These are phyloP conservation scores for Xylota segnis DNA, from an alignment of 2,888 invertebrate species.

Conservation along the genomic window DNA sequence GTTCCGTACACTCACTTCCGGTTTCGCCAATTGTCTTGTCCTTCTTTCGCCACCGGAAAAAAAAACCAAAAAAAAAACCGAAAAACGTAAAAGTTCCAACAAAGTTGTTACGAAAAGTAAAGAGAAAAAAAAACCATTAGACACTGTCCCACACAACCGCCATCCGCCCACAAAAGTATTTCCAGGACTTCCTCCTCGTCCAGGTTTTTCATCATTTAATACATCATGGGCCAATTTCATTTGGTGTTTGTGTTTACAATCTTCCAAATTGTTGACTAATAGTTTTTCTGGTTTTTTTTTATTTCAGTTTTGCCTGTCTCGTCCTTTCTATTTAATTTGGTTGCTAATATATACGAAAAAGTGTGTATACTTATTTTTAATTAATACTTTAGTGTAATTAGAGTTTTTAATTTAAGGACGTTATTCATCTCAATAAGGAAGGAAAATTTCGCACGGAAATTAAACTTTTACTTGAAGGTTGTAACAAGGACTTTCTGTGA, in stretches of 20 bases:
- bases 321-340: neutral
- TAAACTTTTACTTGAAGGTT: neutral
- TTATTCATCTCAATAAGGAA: neutral
- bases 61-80: neutral
- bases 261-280: slow-evolving; percentile 47
- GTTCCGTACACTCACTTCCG: slow-evolving; percentile 61
- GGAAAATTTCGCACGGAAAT: neutral
- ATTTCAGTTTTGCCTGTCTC: neutral
- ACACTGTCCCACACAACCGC: slow-evolving; percentile 26
- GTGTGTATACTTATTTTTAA: neutral
- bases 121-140: neutral
- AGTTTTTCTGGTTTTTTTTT: slow-evolving; percentile 21
- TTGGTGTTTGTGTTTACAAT: slow-evolving; percentile 19
- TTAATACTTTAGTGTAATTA: neutral
- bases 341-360: neutral
- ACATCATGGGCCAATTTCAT: slow-evolving; percentile 44
- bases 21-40: slow-evolving; percentile 45
- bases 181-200: slow-evolving; percentile 39
- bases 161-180: slow-evolving; percentile 19
- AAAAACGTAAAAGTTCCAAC: slow-evolving; percentile 25
- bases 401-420: neutral
- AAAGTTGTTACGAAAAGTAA: slow-evolving; percentile 9
- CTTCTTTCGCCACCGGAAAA: slow-evolving; percentile 9
- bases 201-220: slow-evolving; percentile 59
- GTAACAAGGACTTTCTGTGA: neutral